phyloP scores from a whole-genome alignment of 1,140 invertebrate species.

The Condylostylus longicornis region DNA sequence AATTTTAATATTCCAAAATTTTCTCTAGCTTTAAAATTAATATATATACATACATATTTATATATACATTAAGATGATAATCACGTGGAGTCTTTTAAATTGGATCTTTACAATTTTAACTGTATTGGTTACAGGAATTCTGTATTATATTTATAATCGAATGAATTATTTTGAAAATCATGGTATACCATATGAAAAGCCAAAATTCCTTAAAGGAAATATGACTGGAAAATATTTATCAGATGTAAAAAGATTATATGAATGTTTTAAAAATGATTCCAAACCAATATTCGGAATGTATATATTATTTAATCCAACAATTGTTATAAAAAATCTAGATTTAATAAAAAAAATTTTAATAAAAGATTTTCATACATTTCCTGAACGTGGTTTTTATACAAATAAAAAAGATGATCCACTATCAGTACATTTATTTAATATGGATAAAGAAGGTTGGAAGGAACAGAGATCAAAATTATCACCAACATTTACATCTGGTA shows the following conservation, averaged over 20 bases:
- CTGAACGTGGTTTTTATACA: constrained; percentile 34
- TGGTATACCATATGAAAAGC: constrained; percentile 31
- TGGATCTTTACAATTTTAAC: too few relatives aligned
- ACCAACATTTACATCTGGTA: constrained; percentile 41
- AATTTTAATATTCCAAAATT: too few relatives aligned
- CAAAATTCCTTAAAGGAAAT: constrained; percentile 23
- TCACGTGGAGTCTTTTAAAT: too few relatives aligned
- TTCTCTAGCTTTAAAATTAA: too few relatives aligned
- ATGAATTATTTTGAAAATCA: constrained; percentile 28
- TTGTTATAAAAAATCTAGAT: constrained; percentile 37
- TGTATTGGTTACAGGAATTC: too few relatives aligned
- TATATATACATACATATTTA: too few relatives aligned
- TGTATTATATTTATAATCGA: too few relatives aligned
- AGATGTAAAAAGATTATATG: constrained; percentile 13
- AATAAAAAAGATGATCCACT: constrained; percentile 36
- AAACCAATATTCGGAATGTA: constrained; percentile 30
- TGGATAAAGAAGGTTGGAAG: constrained; percentile 37
- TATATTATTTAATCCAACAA: constrained; percentile 32
- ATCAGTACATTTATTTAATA: constrained; percentile 31
- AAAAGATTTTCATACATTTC: constrained; percentile 41
- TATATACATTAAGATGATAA: too few relatives aligned
- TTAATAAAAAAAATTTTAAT: constrained; percentile 43
- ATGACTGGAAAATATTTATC: constrained; percentile 10
- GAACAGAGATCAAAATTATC: constrained; percentile 36
- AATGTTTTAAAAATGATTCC: constrained; percentile 20